Evolutionary conservation across 2,888 invertebrate genomes (phyloP).

Genomic region (Thera obeliscata): DNA sequence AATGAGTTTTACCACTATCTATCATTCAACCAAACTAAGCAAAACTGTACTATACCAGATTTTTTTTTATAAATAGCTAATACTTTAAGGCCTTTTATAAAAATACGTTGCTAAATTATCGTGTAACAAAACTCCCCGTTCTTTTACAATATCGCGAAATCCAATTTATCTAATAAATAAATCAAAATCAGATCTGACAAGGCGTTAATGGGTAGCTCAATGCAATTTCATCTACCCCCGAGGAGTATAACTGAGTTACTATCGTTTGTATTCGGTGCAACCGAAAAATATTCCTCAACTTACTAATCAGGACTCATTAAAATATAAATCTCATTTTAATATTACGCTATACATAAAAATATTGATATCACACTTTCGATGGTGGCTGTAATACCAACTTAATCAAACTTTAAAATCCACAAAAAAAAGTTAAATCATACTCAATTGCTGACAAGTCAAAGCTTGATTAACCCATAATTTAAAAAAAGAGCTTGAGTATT

Average conservation of each 20-base stretch:
- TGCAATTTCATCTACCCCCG: slow-evolving; percentile 83
- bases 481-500: too few species aligned
- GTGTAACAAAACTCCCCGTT: slow-evolving; percentile 9
- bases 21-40: too few species aligned
- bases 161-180: slow-evolving; percentile 79
- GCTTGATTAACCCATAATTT: too few species aligned
- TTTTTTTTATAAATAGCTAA: not conserved
- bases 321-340: not conserved
- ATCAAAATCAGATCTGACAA: slow-evolving; percentile 83
- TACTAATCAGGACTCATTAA: not conserved
- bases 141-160: slow-evolving; percentile 42
- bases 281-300: slow-evolving; percentile 14
- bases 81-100: not conserved
- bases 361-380: too few species aligned
- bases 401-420: too few species aligned
- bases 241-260: slow-evolving; percentile 71
- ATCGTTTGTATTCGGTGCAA: slow-evolving; percentile 40
- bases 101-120: not conserved
- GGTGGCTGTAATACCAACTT: too few species aligned
- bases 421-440: too few species aligned
- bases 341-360: too few species aligned
- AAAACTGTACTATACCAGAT: too few species aligned
- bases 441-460: too few species aligned
- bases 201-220: slow-evolving; percentile 83
- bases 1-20: not conserved